Conservation (phyloP, 2,797 vertebrate genomes). For the Okamejei kenojei region DNA sequence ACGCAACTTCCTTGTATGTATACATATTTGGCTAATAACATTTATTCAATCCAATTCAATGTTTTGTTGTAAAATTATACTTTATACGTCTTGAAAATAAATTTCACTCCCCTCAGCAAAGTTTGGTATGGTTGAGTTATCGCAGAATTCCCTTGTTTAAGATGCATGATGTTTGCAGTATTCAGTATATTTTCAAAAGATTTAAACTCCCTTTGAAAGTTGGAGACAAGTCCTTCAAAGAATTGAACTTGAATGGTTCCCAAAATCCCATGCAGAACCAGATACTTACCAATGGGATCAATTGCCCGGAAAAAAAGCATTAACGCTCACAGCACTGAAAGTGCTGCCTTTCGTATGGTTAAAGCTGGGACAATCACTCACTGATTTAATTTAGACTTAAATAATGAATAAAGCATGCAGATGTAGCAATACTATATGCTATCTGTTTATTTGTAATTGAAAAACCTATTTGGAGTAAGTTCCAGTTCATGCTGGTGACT, state of each 20-base stretch:
- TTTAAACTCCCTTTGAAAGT: slow-evolving; percentile 34
- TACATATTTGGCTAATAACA: too few species aligned
- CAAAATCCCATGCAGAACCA: slow-evolving; percentile 29
- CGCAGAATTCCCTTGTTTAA: slow-evolving; percentile 10
- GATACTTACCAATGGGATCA: slow-evolving; percentile 31
- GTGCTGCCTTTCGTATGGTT: background rate
- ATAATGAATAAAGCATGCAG: background rate
- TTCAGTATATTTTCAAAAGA: slow-evolving; percentile 36
- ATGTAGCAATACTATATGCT: slow-evolving; percentile 5
- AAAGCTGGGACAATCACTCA: background rate
- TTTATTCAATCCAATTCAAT: too few species aligned
- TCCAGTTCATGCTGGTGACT: background rate
- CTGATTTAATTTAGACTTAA: slow-evolving; percentile 9
- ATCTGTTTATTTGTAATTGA: background rate
- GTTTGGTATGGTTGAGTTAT: slow-evolving; percentile 25
- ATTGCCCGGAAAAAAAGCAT: slow-evolving; percentile 32
- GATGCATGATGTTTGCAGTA: slow-evolving; percentile 17
- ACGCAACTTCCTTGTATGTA: too few species aligned
- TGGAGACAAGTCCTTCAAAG: slow-evolving; percentile 33
- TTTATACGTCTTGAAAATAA: slow-evolving; percentile 11
- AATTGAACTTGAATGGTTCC: slow-evolving; percentile 35
- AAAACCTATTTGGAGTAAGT: background rate
- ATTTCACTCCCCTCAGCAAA: background rate
- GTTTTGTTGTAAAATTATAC: slow-evolving; percentile 16
- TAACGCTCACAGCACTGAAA: slow-evolving; percentile 16